Conservation (phyloP, 2,888 invertebrate genomes). For the Stramonita haemastoma region DNA sequence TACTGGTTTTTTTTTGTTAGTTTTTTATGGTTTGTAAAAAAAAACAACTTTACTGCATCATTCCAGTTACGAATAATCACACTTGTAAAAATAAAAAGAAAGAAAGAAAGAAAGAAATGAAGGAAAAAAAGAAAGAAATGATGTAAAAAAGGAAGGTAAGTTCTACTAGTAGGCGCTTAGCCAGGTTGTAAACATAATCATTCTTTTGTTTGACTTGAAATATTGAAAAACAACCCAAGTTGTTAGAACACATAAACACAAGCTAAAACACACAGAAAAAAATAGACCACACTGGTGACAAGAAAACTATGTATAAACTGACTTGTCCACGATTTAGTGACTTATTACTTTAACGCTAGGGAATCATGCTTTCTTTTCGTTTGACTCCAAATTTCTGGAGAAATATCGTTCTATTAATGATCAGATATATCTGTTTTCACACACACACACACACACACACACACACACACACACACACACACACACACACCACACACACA, state of each 20-base stretch:
- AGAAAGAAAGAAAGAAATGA: too few species aligned
- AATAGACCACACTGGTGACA: neutral
- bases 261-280: neutral
- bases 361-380: too few species aligned
- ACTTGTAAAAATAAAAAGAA: too few species aligned
- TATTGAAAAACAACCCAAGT: too few species aligned
- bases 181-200: neutral
- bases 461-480: conserved; percentile 3
- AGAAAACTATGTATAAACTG: neutral
- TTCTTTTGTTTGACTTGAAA: too few species aligned
- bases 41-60: too few species aligned
- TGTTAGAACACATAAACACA: neutral
- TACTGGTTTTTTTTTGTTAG: too few species aligned
- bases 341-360: too few species aligned
- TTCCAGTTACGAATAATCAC: neutral
- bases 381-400: too few species aligned
- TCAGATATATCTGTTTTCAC: neutral
- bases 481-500: neutral
- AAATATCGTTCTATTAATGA: too few species aligned
- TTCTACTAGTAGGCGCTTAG: neutral
- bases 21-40: too few species aligned
- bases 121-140: neutral
- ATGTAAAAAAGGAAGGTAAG: neutral
- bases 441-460: neutral
- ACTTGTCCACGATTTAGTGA: too few species aligned